These are phyloP conservation scores for Gobiocypris rarus DNA, from an alignment of 2,113 vertebrate genomes.

Conservation along the genomic window DNA sequence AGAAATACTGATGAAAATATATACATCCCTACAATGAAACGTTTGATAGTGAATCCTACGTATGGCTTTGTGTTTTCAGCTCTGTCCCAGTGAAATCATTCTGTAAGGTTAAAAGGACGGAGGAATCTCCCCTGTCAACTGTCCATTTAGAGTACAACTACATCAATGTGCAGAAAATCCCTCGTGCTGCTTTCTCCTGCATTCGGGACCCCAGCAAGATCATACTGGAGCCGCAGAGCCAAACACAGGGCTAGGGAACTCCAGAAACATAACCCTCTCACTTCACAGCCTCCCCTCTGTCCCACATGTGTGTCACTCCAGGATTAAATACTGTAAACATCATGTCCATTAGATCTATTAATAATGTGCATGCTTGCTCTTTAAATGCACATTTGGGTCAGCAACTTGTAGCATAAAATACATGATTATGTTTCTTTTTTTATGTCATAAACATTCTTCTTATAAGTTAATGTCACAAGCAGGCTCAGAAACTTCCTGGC, in stretches of 20 bases:
- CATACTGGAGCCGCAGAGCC: slow-evolving; percentile 73
- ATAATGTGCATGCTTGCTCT: not conserved
- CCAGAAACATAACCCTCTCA: slow-evolving; percentile 8
- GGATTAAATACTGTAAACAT: slow-evolving; percentile 31
- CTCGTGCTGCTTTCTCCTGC: slow-evolving; percentile 75
- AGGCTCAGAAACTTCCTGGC: not conserved
- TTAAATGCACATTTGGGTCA: not conserved
- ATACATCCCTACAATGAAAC: not conserved
- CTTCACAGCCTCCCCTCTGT: not conserved
- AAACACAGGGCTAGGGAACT: slow-evolving; percentile 42
- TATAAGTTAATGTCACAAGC: not conserved
- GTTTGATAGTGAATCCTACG: not conserved
- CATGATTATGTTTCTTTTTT: not conserved
- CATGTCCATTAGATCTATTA: not conserved
- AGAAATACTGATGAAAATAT: not conserved
- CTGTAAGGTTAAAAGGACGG: slow-evolving; percentile 74
- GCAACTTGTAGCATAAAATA: not conserved
- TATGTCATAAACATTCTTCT: slow-evolving; percentile 3
- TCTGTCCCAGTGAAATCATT: slow-evolving; percentile 76
- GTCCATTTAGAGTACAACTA: slow-evolving; percentile 82
- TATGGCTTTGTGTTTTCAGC: slow-evolving; percentile 63
- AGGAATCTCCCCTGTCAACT: slow-evolving; percentile 73
- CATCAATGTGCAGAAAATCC: slow-evolving; percentile 72
- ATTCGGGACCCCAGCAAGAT: slow-evolving; percentile 69
- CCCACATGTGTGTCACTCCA: not conserved